These are phyloP conservation scores for Crotalus tigris DNA, from an alignment of 2,113 vertebrate species.

Conservation along the genomic window DNA sequence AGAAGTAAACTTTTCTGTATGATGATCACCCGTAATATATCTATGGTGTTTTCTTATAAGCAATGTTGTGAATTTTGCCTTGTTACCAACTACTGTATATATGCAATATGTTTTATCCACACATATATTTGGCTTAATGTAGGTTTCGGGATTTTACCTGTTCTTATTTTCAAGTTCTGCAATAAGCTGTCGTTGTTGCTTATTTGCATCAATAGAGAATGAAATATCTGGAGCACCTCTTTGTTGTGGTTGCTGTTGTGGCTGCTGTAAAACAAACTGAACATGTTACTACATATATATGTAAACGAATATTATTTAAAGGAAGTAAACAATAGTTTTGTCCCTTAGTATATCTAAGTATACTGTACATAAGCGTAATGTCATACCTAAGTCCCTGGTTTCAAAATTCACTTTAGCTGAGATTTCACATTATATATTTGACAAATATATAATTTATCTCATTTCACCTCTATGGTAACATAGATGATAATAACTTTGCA, in stretches of 20 bases:
- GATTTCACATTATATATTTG: not conserved
- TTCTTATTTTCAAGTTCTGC: constrained; percentile 98
- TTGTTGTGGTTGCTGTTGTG: constrained; percentile 72
- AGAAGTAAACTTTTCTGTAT: not conserved
- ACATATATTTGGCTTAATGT: not conserved
- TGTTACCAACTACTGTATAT: not conserved
- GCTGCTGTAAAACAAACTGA: constrained; percentile 68
- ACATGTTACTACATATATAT: constrained; percentile 3
- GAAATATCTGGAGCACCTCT: constrained; percentile 87
- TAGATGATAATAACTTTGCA: not conserved
- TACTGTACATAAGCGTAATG: not conserved
- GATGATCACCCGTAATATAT: not conserved
- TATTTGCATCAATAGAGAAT: constrained; percentile 93
- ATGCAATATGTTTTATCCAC: not conserved
- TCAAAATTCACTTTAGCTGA: not conserved
- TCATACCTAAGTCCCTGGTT: not conserved
- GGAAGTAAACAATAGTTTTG: not conserved
- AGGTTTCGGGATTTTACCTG: constrained; percentile 72
- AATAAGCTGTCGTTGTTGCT: constrained; percentile 95
- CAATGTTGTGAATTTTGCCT: not conserved
- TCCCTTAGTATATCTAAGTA: not conserved
- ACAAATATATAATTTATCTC: not conserved
- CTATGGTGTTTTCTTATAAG: not conserved
- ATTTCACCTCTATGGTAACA: not conserved
- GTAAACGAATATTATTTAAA: not conserved